Evolutionary conservation across 2,888 invertebrate genomes (phyloP).

Genomic region (Bombylius discolor): DNA sequence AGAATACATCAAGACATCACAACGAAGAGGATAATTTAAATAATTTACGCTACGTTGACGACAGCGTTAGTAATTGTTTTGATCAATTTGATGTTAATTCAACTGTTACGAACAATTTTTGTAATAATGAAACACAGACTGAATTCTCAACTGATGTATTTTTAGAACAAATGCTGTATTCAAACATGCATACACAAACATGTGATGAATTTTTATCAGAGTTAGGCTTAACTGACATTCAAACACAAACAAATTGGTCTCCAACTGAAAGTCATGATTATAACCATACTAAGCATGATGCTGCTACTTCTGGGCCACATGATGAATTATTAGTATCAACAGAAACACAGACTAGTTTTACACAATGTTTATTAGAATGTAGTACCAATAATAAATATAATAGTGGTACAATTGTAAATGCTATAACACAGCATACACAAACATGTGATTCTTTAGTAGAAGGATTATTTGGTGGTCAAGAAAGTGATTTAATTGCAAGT

Average conservation of each 20-base stretch:
- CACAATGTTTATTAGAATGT: slow-evolving; percentile 23
- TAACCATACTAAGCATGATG: slow-evolving; percentile 5
- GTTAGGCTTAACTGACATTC: slow-evolving; percentile 45
- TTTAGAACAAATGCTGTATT: slow-evolving; percentile 31
- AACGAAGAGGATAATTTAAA: slow-evolving; percentile 3
- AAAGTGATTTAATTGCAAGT: slow-evolving; percentile 24
- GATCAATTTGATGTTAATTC: slow-evolving; percentile 6
- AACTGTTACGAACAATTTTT: slow-evolving; percentile 23
- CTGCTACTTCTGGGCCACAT: slow-evolving; percentile 22
- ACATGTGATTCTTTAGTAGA: slow-evolving; percentile 30
- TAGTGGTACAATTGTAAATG: slow-evolving; percentile 15
- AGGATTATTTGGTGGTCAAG: slow-evolving; percentile 24
- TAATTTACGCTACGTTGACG: slow-evolving; percentile 4
- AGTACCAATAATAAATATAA: slow-evolving; percentile 10
- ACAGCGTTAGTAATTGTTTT: slow-evolving; percentile 7
- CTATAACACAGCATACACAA: slow-evolving; percentile 32
- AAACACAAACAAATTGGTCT: slow-evolving; percentile 52
- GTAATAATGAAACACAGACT: slow-evolving; percentile 45
- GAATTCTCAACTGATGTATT: slow-evolving; percentile 29
- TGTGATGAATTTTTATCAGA: slow-evolving; percentile 44
- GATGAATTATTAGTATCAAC: slow-evolving; percentile 45
- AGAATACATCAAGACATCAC: background rate
- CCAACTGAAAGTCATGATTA: slow-evolving; percentile 2
- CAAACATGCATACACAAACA: slow-evolving; percentile 36
- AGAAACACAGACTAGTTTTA: slow-evolving; percentile 43